Evolutionary conservation across 2,113 vertebrate genomes (phyloP), one percentile per base, ranked within the genome.

Genomic region (Silurus asotus): DNA sequence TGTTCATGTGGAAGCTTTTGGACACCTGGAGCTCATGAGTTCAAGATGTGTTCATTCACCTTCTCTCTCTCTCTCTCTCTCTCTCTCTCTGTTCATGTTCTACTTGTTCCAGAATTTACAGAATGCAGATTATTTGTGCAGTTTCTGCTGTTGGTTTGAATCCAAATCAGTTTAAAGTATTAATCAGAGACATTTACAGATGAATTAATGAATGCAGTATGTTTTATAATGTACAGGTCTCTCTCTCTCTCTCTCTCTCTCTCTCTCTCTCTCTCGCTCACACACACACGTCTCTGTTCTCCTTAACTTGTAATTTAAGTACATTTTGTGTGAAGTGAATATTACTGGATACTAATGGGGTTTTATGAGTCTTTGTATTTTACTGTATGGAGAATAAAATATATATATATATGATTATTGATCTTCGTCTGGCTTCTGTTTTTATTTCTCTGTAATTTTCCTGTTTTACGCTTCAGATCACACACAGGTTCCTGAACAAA

Each of bases 331-430:
- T 99, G 96, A 97, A 96, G 96, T 97, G 97, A 97, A 96, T 99
- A 98, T 98, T 98, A 95, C 93, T 94, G 94, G 95, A 98, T 97
- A 98, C 97, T 97, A 98, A 95, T 95, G 93, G 37, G 93, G 95
- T 95, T 94, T 96, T 96, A 94, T 95, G 95, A 97, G 96, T 98
- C 96, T 98, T 98, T 98, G 97, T 99, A 98, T 98, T 99, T 99
- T 99, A 96, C 97, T 94, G 97, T 99, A 99, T 98, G 97, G 97
- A 98, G 96, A 98, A 97, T 98, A 98, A 95, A 95, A 93, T 94
- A 92, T 94, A 37, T 37, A 37, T 37, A 37, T 37, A 95, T 95
- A 95, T 95, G 93, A 92, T 93, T 93, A 94, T 69, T 64, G 70
- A 84, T 61, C 8, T 11, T 76, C 8, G 0, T 69, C 49, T 25